A percentile compares a stretch with the other conserved stretches of the same genome.
Evolutionary conservation across 2,888 invertebrate genomes (phyloP).

Genomic region (Globia sparganii): DNA sequence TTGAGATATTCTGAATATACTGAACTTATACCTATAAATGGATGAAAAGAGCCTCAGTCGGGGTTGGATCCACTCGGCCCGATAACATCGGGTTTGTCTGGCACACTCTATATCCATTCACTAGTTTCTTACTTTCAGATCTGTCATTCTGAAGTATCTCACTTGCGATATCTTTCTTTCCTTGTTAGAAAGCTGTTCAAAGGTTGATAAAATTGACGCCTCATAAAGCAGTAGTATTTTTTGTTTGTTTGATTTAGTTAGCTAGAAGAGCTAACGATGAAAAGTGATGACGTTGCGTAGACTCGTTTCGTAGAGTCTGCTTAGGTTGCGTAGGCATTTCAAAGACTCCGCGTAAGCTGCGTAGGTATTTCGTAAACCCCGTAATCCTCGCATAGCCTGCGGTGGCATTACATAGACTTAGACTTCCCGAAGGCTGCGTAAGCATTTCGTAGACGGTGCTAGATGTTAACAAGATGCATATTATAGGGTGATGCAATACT

Average conservation of each 20-base stretch:
- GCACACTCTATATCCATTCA: constrained; percentile 43
- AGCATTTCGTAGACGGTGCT: background rate
- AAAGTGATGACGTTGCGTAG: background rate
- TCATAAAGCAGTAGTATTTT: background rate
- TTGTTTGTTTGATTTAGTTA: background rate
- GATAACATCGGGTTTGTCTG: constrained; percentile 63
- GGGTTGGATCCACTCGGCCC: constrained; percentile 42
- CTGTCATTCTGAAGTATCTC: constrained; percentile 43
- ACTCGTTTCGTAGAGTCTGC: background rate
- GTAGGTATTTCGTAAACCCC: background rate
- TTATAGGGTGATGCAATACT: background rate
- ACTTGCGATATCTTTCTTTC: constrained; percentile 37
- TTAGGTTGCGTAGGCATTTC: background rate
- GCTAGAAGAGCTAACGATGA: background rate
- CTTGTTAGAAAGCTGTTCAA: constrained; percentile 34
- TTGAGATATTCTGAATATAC: constrained; percentile 25
- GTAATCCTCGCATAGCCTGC: background rate
- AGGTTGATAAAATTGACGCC: constrained; percentile 24
- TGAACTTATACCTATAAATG: constrained; percentile 43
- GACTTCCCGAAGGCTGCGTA: background rate
- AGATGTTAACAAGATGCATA: background rate
- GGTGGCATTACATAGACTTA: background rate
- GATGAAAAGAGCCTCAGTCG: constrained; percentile 24
- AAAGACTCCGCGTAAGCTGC: background rate
- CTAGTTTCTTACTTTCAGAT: constrained; percentile 52